Percentiles rank a stretch among this genome's conserved stretches.
These are phyloP conservation scores for Sterna hirundo DNA, from an alignment of 2,113 vertebrate genomes.

Conservation along the genomic window DNA sequence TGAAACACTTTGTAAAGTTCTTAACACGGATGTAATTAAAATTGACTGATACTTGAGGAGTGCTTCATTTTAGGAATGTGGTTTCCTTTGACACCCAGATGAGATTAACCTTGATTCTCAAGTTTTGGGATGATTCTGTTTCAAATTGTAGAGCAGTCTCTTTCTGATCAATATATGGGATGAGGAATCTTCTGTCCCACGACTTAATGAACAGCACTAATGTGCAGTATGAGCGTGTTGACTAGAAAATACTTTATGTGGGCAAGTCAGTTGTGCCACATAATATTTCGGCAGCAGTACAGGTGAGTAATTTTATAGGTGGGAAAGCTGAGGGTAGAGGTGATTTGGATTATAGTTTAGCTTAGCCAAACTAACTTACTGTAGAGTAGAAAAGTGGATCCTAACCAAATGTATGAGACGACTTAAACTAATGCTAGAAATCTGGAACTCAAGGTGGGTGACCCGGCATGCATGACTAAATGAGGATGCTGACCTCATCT, in stretches of 20 bases:
- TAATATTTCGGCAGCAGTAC: background rate
- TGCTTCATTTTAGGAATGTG: background rate
- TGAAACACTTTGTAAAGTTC: background rate
- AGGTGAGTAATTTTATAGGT: background rate
- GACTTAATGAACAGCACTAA: background rate
- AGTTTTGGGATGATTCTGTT: background rate
- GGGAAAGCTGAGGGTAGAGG: background rate
- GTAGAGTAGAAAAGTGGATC: background rate
- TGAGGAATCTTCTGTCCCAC: background rate
- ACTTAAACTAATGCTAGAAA: background rate
- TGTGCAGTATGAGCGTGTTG: background rate
- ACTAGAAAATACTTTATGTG: background rate
- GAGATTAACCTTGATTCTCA: background rate
- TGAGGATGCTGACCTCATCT: background rate
- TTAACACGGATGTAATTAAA: background rate
- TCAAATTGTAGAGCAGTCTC: background rate
- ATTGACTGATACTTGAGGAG: background rate
- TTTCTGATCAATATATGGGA: background rate
- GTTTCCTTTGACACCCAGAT: background rate
- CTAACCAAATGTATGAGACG: background rate
- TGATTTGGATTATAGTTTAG: background rate
- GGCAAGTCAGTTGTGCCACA: background rate
- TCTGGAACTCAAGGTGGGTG: background rate
- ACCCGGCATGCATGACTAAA: background rate
- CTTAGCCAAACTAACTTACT: background rate